phyloP scores from a whole-genome alignment of 1,140 invertebrate species.

The Aphelinus atriplicis region DNA sequence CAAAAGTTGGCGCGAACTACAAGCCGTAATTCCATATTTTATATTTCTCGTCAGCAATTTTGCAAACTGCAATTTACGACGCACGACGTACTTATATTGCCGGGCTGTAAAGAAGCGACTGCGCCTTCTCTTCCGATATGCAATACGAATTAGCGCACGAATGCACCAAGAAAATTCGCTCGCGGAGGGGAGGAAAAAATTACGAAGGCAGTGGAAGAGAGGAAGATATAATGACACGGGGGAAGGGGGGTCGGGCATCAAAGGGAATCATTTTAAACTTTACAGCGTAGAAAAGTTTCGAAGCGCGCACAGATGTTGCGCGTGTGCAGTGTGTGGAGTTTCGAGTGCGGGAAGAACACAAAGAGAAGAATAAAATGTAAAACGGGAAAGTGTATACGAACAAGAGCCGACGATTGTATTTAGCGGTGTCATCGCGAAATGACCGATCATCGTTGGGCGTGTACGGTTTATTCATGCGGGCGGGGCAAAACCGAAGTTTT shows the following conservation, averaged over 20 bases:
- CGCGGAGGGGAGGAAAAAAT: too few relatives aligned
- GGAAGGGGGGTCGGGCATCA: constrained; percentile 4
- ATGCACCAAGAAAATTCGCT: too few relatives aligned
- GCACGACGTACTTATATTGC: constrained; percentile 8
- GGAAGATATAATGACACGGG: constrained; percentile 16
- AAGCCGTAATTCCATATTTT: constrained; percentile 23
- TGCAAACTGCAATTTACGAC: constrained; percentile 29
- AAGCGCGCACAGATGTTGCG: constrained; percentile 15
- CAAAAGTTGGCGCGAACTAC: constrained; percentile 22
- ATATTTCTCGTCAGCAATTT: constrained; percentile 21
- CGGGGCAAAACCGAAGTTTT: constrained; percentile 7
- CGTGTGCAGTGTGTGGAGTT: neutral
- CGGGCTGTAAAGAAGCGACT: too few relatives aligned
- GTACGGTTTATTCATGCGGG: constrained; percentile 1
- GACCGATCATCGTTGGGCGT: neutral
- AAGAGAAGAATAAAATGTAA: constrained; percentile 9
- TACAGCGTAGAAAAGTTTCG: constrained; percentile 10
- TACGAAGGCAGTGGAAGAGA: neutral
- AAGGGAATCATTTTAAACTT: constrained; percentile 30
- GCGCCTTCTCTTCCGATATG: too few relatives aligned
- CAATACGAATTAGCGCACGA: too few relatives aligned
- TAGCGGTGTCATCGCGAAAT: constrained; percentile 18
- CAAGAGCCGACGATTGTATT: constrained; percentile 13
- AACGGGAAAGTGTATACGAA: neutral
- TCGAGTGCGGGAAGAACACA: neutral